Evolutionary conservation across 2,888 invertebrate species (phyloP).

Genomic region (Dorcus hopei): DNA sequence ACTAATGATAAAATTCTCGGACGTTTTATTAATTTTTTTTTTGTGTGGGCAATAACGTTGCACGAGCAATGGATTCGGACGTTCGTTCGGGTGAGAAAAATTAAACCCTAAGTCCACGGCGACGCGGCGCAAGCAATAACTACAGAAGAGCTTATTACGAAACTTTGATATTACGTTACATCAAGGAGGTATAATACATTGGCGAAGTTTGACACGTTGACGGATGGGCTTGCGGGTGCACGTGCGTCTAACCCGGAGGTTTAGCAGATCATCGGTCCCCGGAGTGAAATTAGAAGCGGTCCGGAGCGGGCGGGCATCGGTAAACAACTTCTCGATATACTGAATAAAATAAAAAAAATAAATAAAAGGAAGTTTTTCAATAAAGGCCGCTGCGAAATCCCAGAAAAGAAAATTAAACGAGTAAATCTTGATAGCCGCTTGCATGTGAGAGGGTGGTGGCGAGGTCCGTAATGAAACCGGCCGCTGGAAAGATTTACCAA

Average conservation of each 20-base stretch:
- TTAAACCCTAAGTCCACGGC: not conserved
- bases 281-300: constrained; percentile 31
- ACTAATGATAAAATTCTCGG: too few species aligned
- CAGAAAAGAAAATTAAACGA: constrained; percentile 34
- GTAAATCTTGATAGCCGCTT: constrained; percentile 33
- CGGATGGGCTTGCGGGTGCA: constrained; percentile 37
- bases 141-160: constrained; percentile 39
- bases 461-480: constrained; percentile 5
- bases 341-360: constrained; percentile 21
- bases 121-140: constrained; percentile 24
- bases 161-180: constrained; percentile 41
- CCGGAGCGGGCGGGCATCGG: constrained; percentile 24
- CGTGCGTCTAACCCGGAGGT: constrained; percentile 27
- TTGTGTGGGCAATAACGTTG: not conserved
- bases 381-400: constrained; percentile 21
- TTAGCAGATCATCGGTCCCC: constrained; percentile 30
- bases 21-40: too few species aligned
- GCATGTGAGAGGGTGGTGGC: constrained; percentile 26
- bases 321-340: constrained; percentile 28
- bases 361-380: constrained; percentile 31
- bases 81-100: not conserved
- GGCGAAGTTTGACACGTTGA: constrained; percentile 45
- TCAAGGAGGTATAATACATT: constrained; percentile 41
- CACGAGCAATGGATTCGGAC: not conserved
- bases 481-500: constrained; percentile 1